A percentile compares a stretch with the other conserved stretches of the same genome.
phyloP scores from a whole-genome alignment of 2,113 vertebrate genomes.

The Nansenia antarctica region DNA sequence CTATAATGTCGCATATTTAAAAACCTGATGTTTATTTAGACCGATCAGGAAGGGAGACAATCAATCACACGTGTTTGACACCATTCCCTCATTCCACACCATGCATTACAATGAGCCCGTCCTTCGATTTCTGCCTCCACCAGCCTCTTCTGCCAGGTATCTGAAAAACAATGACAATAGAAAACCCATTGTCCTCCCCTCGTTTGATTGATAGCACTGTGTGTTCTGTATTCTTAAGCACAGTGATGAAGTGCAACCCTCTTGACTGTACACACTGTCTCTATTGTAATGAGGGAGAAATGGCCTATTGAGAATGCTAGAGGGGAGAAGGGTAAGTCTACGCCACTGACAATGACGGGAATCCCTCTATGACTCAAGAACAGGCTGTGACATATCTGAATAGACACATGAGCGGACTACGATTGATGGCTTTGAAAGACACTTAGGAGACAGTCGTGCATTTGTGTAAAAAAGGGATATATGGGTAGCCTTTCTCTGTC shows the following conservation, averaged over 20 bases:
- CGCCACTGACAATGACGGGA: not conserved
- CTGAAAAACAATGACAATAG: too few species aligned
- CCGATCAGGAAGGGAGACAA: not conserved
- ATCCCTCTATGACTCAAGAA: not conserved
- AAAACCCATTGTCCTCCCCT: not conserved
- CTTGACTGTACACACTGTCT: not conserved
- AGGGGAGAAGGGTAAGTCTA: not conserved
- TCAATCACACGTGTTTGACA: too few species aligned
- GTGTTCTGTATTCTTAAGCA: not conserved
- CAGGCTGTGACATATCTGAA: conserved; percentile 2
- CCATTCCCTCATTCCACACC: too few species aligned
- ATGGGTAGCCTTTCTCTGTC: conserved; percentile 8
- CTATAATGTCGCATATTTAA: too few species aligned
- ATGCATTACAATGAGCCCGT: too few species aligned
- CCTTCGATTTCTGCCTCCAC: too few species aligned
- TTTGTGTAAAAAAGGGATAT: conserved; percentile 2
- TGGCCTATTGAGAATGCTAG: not conserved
- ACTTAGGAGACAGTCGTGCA: not conserved
- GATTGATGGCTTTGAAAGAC: not conserved
- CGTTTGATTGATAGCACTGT: not conserved
- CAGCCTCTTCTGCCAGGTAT: too few species aligned
- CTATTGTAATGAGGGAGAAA: not conserved
- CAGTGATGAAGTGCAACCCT: not conserved
- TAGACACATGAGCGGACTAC: not conserved
- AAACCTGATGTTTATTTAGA: too few species aligned